Evolutionary conservation across 2,113 vertebrate genomes (phyloP), one percentile per base, ranked within the genome.

Genomic region (Oxyura jamaicensis): DNA sequence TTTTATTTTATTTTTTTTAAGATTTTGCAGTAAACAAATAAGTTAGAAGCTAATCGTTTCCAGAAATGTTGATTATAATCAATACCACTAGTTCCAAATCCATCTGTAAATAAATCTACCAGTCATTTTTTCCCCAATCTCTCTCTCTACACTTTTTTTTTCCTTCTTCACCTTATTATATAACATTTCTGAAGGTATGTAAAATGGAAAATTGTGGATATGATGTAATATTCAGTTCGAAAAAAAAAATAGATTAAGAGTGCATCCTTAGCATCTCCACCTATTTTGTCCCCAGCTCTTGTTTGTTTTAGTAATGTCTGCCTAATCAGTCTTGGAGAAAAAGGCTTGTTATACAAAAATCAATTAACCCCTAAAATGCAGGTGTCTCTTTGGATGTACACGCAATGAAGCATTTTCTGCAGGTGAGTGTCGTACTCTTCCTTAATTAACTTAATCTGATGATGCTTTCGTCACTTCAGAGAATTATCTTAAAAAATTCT

Each of bases 401-500:
- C 4, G 35, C 22, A 78, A 46, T 33, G 21, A 73, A 78, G 35
- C 5, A 46, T 52, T 53, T 14, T 76, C 26, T 76, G 44, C 41
- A 80, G 44, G 20, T 53, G 3, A 80, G 20, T 16, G 20, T 60
- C 12, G 6, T 41, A 44, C 3, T 35, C 9, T 19, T 75, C 26
- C 16, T 72, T 80, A 80, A 76, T 72, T 80, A 88, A 62, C 17
- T 75, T 60, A 90, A 52, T 67, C 14, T 35, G 33, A 44, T 22
- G 4, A 67, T 16, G 53, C 44, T 84, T 78, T 90, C 67, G 2
- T 44, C 18, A 53, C 15, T 84, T 67, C 18, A 72, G 35, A 77
- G 46, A 77, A 59, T 65, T 69, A 74, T 39, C 39, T 83, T 83
- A 52, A 75, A 92, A 88, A 58, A n/a, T 18, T 85, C 36, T 39